A percentile compares a stretch with the other conserved stretches of the same genome.
Conservation (phyloP, 2,113 vertebrate species). For the Tapirus terrestris region DNA sequence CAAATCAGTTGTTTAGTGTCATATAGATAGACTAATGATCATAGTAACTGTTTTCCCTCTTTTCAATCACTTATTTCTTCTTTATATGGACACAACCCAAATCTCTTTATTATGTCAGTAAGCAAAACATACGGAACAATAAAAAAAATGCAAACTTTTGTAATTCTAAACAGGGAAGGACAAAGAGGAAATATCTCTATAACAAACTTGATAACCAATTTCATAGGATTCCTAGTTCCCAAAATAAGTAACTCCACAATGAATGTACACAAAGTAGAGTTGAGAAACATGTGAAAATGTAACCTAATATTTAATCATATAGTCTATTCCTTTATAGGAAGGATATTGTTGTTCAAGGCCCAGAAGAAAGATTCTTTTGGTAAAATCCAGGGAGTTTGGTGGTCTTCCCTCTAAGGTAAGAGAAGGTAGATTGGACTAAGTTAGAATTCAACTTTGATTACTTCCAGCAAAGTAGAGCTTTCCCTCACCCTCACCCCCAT, state of each 20-base stretch:
- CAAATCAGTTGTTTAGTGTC: neutral
- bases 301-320: neutral
- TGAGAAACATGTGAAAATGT: neutral
- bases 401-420: neutral
- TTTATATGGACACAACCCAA: neutral
- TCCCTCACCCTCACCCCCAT: too few relatives aligned
- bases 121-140: neutral
- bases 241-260: neutral
- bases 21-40: neutral
- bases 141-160: neutral
- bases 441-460: neutral
- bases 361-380: neutral
- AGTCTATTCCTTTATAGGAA: neutral
- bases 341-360: neutral
- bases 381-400: neutral
- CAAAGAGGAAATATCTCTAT: neutral
- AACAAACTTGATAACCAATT: constrained; percentile 7
- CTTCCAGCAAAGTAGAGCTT: neutral
- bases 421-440: neutral
- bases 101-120: neutral
- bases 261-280: neutral
- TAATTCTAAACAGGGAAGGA: neutral
- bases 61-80: constrained; percentile 10
- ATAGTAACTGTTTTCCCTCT: neutral
- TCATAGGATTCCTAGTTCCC: neutral